Conservation (phyloP, 1,140 invertebrate species). For the Dendroctonus valens region DNA sequence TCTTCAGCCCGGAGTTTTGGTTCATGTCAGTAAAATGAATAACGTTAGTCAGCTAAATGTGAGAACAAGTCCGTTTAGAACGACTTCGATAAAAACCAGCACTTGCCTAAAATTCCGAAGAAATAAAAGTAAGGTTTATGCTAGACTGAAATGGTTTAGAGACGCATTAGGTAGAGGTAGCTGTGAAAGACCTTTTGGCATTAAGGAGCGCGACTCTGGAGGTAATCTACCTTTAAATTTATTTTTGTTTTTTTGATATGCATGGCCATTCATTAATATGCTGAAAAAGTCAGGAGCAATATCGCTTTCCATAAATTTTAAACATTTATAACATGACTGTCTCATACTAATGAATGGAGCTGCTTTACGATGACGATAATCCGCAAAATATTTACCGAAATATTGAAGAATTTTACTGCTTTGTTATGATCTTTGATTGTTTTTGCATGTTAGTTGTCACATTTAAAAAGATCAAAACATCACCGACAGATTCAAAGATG, state of each 20-base stretch:
- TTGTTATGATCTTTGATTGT: slow-evolving; percentile 26
- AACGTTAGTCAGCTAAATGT: slow-evolving; percentile 53
- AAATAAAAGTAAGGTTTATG: slow-evolving; percentile 47
- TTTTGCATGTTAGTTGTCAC: slow-evolving; percentile 53
- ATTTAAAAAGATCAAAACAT: slow-evolving; percentile 52
- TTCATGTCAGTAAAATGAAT: slow-evolving; percentile 77
- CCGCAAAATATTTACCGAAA: too few relatives aligned
- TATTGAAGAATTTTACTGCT: not conserved
- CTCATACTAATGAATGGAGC: too few relatives aligned
- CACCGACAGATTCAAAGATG: slow-evolving; percentile 38
- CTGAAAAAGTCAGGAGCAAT: too few relatives aligned
- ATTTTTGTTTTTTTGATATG: slow-evolving; percentile 8
- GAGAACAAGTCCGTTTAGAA: slow-evolving; percentile 38
- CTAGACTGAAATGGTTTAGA: slow-evolving; percentile 44
- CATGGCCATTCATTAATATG: too few relatives aligned
- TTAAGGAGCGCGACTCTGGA: slow-evolving; percentile 45
- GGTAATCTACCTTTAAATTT: slow-evolving; percentile 37
- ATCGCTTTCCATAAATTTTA: too few relatives aligned
- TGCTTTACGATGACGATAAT: too few relatives aligned
- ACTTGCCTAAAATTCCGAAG: slow-evolving; percentile 39
- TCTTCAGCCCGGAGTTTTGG: slow-evolving; percentile 80
- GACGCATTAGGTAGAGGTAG: slow-evolving; percentile 43
- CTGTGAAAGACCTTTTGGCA: slow-evolving; percentile 41
- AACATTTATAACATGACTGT: too few relatives aligned
- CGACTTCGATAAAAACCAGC: slow-evolving; percentile 38